Evolutionary conservation across 2,888 invertebrate genomes (phyloP), one percentile per base, ranked within the genome.

Genomic region (Trissolcus japonicus): DNA sequence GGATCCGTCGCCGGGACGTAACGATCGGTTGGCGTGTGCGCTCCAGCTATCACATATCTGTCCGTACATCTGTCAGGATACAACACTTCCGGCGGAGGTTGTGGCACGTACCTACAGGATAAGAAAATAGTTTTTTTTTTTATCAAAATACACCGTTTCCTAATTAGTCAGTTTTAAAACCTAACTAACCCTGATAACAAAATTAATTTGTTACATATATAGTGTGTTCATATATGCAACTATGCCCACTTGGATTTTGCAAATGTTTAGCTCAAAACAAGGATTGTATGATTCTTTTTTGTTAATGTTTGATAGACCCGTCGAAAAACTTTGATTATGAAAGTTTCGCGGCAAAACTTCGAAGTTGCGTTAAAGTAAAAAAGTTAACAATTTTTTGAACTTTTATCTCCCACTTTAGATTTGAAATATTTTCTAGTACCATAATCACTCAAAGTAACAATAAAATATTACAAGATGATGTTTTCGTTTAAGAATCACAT

Each of bases 1-100:
- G 90, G 86, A 80, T 90, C 89, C 29, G 86, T 82, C 4, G 86
- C 80, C 67, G 94, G 93, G 81, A 94, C 93, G 87, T 94, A 94
- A 82, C 94, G 92, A 89, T 94, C 94, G 80, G 93, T 93, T 14
- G 94, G 93, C 83, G 93, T 92, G 88, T 94, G 94, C 14, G 93
- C 93, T 76, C 93, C 92, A 6, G 93, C 93, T 17, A 93, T 93
- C 80, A 93, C 91, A 83, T 93, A 93, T 81, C 93, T 90, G 66
- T 91, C 91, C 59, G 86, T 86, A 74, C 88, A 87, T 73, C 87
- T 81, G 9, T 89, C 89, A 2, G 89, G 87, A 50, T 88, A 89
- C 9, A 89, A 84, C 1, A 88, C 86, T 80, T 89, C 89, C 13
- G 88, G 86, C 0, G 89, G 87, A 21, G 89, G 89, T 65, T 89